Evolutionary conservation across 2,797 vertebrate species (phyloP), one percentile per base, ranked within the genome.

Genomic region (Manis javanica): DNA sequence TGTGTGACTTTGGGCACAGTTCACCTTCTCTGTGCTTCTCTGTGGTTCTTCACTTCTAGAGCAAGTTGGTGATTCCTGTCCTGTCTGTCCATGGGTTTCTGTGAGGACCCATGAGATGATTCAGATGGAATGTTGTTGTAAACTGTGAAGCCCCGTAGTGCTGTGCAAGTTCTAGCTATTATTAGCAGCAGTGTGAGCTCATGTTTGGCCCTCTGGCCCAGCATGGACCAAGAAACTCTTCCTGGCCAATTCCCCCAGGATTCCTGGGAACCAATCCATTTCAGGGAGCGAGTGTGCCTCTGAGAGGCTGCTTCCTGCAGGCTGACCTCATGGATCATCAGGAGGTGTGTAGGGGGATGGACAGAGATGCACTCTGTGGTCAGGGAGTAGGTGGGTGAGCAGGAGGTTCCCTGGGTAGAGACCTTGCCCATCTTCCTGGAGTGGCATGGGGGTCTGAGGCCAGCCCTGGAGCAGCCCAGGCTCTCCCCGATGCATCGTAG

Each of bases 151-250:
- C 61, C 34, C 87, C n/a, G 9, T 29, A 55, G 85, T 57, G 71
- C 81, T 23, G 12, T 69, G 84, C 37, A 21, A 19, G 63, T 37
- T 71, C 91, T 63, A 0, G 14, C 94, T 97, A 90, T 98, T 96
- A 92, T 97, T 98, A 96, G 96, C 51, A 75, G 64, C 46, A 53
- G 66, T 24, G 66, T 98, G 97, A 98, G 92, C 91, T 98, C 96
- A 97, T 91, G 88, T 91, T 94, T 91, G 88, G 87, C 75, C 77
- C 49, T 82, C 37, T 0, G 16, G 61, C 57, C 93, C 71, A 39
- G 84, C 57, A 19, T 53, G 87, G 71, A 63, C 90, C 77, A 21
- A 87, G 77, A 83, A 95, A 71, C 64, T 94, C 88, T 98, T 96
- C 86, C 82, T 78, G 91, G 74, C 83, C 74, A 71, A 13, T 92